Percentiles rank a stretch among this genome's conserved stretches.
Conservation (phyloP, 2,113 vertebrate species). For the Collichthys lucidus region DNA sequence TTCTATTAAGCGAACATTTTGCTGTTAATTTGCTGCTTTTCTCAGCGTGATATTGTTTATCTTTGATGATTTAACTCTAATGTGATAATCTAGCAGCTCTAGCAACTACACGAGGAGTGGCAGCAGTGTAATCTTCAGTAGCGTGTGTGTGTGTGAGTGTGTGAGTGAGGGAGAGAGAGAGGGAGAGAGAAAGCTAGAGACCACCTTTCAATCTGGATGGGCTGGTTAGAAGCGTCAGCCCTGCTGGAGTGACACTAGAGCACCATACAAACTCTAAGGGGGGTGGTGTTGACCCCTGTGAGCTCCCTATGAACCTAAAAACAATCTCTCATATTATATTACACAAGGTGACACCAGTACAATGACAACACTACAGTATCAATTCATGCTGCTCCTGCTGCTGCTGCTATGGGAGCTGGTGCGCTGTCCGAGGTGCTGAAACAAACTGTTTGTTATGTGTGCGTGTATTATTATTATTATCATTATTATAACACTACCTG, state of each 20-base stretch:
- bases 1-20: background rate
- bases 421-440: constrained; percentile 76
- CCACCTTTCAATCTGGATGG: background rate
- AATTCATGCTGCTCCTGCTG: background rate
- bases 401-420: constrained; percentile 1
- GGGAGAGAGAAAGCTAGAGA: background rate
- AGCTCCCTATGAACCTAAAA: constrained; percentile 15
- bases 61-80: background rate
- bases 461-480: background rate
- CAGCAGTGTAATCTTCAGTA: background rate
- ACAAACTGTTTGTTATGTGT: constrained; percentile 6
- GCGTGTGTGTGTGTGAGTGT: too few relatives aligned
- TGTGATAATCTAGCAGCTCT: background rate
- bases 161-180: too few relatives aligned
- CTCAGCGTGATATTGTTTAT: background rate
- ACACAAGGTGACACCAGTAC: constrained; percentile 70
- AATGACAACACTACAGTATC: constrained; percentile 44
- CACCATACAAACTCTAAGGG: constrained; percentile 4
- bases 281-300: constrained; percentile 16
- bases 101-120: constrained; percentile 7
- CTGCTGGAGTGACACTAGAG: constrained; percentile 35
- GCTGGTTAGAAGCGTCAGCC: background rate
- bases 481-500: constrained; percentile 85
- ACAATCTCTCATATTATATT: constrained; percentile 55
- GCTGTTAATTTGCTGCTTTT: background rate